Evolutionary conservation across 2,888 invertebrate species (phyloP).

Genomic region (Drosophila fungiperda): DNA sequence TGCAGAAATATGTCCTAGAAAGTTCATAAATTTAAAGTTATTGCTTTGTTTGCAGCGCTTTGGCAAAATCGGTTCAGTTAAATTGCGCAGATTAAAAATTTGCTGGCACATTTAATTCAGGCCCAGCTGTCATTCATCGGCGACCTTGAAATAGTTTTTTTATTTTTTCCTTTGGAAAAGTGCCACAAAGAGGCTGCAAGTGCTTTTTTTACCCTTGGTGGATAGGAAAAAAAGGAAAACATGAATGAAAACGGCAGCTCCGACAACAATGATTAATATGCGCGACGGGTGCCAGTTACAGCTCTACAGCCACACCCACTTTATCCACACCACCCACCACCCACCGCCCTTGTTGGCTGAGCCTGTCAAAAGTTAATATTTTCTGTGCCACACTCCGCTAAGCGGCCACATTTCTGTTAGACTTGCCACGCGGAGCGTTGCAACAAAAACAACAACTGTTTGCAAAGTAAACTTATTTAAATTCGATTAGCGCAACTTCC

Average conservation of each 20-base stretch:
- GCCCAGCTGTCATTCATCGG: constrained; percentile 48
- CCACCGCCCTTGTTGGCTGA: not conserved
- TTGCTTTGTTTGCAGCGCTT: not conserved
- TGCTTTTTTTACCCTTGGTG: constrained; percentile 56
- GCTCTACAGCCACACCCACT: not conserved
- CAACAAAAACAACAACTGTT: constrained; percentile 63
- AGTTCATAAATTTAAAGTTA: not conserved
- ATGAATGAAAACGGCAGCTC: constrained; percentile 31
- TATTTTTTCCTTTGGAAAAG: constrained; percentile 27
- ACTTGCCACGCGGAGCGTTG: constrained; percentile 30
- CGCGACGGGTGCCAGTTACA: constrained; percentile 48
- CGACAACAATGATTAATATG: constrained; percentile 73
- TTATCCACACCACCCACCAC: not conserved
- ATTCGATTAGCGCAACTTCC: constrained; percentile 79
- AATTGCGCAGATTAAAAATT: constrained; percentile 47
- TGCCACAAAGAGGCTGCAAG: constrained; percentile 47
- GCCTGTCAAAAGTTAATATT: constrained; percentile 74
- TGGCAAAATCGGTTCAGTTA: constrained; percentile 6
- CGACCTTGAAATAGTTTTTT: constrained; percentile 47
- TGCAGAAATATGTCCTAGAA: not conserved
- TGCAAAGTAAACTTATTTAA: constrained; percentile 79
- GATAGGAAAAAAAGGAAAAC: constrained; percentile 6
- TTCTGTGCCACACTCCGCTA: constrained; percentile 37
- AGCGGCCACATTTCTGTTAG: constrained; percentile 54
- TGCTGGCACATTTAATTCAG: constrained; percentile 41